Percentiles rank a stretch among this genome's conserved stretches.
Evolutionary conservation across 2,113 vertebrate genomes (phyloP).

Genomic region (Furnarius figulus): DNA sequence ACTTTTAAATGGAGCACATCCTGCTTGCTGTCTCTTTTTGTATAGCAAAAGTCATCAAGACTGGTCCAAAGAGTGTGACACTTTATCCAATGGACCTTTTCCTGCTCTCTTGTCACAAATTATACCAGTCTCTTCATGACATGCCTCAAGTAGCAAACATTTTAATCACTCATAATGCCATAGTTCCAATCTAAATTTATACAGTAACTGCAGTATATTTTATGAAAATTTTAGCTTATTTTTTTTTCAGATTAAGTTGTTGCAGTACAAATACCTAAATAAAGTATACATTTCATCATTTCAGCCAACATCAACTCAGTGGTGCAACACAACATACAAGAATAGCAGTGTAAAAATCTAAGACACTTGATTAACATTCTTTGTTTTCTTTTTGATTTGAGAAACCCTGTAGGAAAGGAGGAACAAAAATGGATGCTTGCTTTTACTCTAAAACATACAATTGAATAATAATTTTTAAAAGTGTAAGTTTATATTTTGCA

Average conservation of each 20-base stretch:
- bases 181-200: background rate
- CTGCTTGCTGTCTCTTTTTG: background rate
- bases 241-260: background rate
- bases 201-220: background rate
- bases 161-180: background rate
- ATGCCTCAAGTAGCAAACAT: background rate
- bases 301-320: background rate
- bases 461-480: slow-evolving; percentile 52
- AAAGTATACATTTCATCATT: background rate
- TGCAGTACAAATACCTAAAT: background rate
- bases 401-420: background rate
- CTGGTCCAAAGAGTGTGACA: background rate
- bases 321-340: background rate
- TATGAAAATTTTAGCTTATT: background rate
- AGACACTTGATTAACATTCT: background rate
- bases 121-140: too few species aligned
- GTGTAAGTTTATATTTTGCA: background rate
- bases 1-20: background rate
- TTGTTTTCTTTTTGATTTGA: background rate
- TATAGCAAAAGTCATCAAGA: background rate
- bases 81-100: background rate
- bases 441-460: slow-evolving; percentile 38
- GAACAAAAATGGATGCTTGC: background rate
- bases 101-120: background rate
- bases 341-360: background rate